A percentile compares a stretch with the other conserved stretches of the same genome.
Conservation (phyloP, 2,888 invertebrate genomes). For the Pollenia angustigena region DNA sequence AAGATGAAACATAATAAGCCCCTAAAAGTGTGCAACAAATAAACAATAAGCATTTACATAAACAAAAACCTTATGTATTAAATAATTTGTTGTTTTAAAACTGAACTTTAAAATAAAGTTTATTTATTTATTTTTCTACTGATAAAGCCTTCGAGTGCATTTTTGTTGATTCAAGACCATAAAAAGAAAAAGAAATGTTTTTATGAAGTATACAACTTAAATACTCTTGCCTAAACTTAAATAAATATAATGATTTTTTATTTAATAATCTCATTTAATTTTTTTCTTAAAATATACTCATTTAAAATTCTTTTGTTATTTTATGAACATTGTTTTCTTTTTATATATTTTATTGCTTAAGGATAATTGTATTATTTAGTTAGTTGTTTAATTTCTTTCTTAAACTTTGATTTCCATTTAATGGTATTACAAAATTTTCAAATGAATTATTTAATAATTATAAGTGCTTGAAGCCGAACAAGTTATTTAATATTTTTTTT, state of each 20-base stretch:
- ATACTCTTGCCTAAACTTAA: not conserved
- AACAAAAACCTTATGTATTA: not conserved
- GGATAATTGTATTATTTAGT: conserved; percentile 36
- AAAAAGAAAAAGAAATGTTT: too few relatives aligned
- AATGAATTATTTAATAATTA: conserved; percentile 13
- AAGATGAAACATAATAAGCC: not conserved
- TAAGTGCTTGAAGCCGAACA: not conserved
- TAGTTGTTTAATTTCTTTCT: not conserved
- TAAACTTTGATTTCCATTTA: not conserved
- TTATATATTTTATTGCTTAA: not conserved
- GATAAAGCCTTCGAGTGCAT: too few relatives aligned
- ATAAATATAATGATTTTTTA: conserved; percentile 13
- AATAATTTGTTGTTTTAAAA: not conserved
- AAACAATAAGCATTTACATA: not conserved
- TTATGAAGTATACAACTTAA: too few relatives aligned
- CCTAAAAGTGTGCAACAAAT: not conserved
- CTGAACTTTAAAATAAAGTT: not conserved
- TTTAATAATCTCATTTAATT: not conserved
- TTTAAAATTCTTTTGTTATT: conserved; percentile 29
- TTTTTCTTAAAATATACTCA: not conserved
- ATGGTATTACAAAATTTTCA: not conserved
- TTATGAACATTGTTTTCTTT: not conserved
- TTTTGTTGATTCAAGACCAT: too few relatives aligned
- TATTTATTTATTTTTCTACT: not conserved
- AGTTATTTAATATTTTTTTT: not conserved